Evolutionary conservation across 2,888 invertebrate genomes (phyloP), one percentile per base, ranked within the genome.

Genomic region (Lymantria monacha): DNA sequence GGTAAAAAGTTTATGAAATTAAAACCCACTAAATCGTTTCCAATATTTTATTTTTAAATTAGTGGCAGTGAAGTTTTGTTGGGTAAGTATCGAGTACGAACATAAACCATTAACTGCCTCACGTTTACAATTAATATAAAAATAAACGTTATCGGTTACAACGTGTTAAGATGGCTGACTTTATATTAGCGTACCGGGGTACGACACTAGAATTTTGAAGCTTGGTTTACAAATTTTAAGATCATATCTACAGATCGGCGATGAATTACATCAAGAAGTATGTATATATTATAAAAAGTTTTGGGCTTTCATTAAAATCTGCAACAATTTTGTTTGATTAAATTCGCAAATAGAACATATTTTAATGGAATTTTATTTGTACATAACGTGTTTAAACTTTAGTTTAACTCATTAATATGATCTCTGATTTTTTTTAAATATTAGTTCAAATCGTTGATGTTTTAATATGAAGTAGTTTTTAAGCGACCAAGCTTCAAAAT

Each of bases 11-110:
- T 42, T 10, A 9, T 44, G 30, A 44, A 57, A 59, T 60, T 51
- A 46, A 64, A 57, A 66, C 50, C 13, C 59, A 44, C 51, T 22
- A 42, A 3, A 48, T 85, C 79, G 71, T 88, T 89, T 89, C 87
- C 87, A 88, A 88, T 91, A 90, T 86, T 90, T 90, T 88, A 89
- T 89, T 89, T 86, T 90, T 90, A 89, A 88, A 85, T 90, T 90
- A 89, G 87, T 91, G 90, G 90, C 90, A 91, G 90, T 91, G 90
- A 90, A 91, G 85, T 87, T 87, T 66, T 83, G 77, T 83, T 78
- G 84, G 85, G 82, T 79, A 83, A 81, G 81, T 81, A 76, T 77
- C 77, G 72, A 77, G 71, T 77, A 44, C 72, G 75, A 87, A 87
- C 81, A 70, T 68, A 90, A 86, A 69, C 83, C 76, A 79, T 79